phyloP scores from a whole-genome alignment of 2,113 vertebrate genomes.

The Plotosus lineatus region DNA sequence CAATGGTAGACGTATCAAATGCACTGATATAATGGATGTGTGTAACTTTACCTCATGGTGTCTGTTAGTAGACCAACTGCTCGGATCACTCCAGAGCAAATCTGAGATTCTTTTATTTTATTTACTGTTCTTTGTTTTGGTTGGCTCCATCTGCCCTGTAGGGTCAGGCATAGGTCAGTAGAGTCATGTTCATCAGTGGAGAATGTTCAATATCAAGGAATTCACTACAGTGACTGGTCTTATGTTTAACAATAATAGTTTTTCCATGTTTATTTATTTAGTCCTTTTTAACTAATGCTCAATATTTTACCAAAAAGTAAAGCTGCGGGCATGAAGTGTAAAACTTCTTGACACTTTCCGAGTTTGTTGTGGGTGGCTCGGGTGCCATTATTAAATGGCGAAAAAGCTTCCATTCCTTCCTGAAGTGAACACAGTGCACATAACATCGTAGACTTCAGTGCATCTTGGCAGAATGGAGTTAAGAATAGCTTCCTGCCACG shows the following conservation, averaged over 20 bases:
- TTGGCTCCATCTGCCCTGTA: neutral
- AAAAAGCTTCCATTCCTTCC: constrained; percentile 21
- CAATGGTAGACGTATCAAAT: constrained; percentile 3
- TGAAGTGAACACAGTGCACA: neutral
- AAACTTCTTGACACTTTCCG: constrained; percentile 28
- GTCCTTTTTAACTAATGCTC: neutral
- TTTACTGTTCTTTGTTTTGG: constrained; percentile 24
- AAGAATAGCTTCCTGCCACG: constrained; percentile 56
- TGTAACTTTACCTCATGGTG: constrained; percentile 21
- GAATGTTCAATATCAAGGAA: neutral
- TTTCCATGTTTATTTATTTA: neutral
- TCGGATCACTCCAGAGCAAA: constrained; percentile 3
- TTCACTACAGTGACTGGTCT: neutral
- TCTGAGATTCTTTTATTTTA: constrained; percentile 11
- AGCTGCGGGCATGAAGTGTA: neutral
- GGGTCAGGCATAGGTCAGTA: constrained; percentile 29
- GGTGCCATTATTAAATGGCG: constrained; percentile 23
- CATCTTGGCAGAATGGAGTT: constrained; percentile 23
- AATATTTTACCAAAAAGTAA: constrained; percentile 5
- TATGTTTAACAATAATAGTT: neutral
- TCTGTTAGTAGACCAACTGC: constrained; percentile 25
- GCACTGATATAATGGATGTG: constrained; percentile 12
- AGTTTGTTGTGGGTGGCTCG: constrained; percentile 28
- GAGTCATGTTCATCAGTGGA: constrained; percentile 4
- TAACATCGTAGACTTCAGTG: constrained; percentile 27